These are phyloP conservation scores for Labrus mixtus DNA, from an alignment of 2,113 vertebrate genomes.

Conservation along the genomic window DNA sequence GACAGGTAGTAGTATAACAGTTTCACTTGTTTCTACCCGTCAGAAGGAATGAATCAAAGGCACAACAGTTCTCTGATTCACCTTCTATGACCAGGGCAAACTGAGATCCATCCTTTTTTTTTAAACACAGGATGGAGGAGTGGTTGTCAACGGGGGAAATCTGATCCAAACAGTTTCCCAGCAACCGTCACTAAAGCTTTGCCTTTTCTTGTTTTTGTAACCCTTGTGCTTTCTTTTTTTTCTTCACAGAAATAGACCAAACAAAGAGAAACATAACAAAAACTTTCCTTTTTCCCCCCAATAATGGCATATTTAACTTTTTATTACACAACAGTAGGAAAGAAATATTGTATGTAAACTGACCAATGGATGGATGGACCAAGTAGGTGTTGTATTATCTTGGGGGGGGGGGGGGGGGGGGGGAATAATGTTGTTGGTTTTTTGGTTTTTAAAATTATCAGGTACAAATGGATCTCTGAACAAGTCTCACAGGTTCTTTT, in stretches of 20 bases:
- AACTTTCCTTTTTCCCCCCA: too few species aligned
- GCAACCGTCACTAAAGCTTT: slow-evolving; percentile 30
- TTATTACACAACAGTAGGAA: too few species aligned
- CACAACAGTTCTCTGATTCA: slow-evolving; percentile 18
- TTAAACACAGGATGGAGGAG: slow-evolving; percentile 9
- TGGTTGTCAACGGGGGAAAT: slow-evolving; percentile 20
- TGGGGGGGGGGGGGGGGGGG: too few species aligned
- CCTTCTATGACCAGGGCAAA: slow-evolving; percentile 33
- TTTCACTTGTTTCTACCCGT: slow-evolving; percentile 26
- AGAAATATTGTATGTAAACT: too few species aligned
- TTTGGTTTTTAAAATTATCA: too few species aligned
- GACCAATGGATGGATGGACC: too few species aligned
- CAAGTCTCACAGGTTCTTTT: background rate
- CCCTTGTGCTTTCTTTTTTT: background rate
- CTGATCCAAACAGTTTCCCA: slow-evolving; percentile 33
- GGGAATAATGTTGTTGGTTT: too few species aligned
- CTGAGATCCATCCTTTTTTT: slow-evolving; percentile 6
- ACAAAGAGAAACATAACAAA: background rate
- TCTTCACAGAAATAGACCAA: slow-evolving; percentile 4
- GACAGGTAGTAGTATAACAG: slow-evolving; percentile 34
- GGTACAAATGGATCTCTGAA: background rate
- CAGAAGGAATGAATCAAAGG: slow-evolving; percentile 20
- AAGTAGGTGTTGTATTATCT: too few species aligned
- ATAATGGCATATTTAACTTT: too few species aligned
- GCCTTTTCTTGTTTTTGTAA: slow-evolving; percentile 6